A percentile compares a stretch with the other conserved stretches of the same genome.
These are phyloP conservation scores for Lithophane ornitopus DNA, from an alignment of 2,888 invertebrate genomes.

Conservation along the genomic window DNA sequence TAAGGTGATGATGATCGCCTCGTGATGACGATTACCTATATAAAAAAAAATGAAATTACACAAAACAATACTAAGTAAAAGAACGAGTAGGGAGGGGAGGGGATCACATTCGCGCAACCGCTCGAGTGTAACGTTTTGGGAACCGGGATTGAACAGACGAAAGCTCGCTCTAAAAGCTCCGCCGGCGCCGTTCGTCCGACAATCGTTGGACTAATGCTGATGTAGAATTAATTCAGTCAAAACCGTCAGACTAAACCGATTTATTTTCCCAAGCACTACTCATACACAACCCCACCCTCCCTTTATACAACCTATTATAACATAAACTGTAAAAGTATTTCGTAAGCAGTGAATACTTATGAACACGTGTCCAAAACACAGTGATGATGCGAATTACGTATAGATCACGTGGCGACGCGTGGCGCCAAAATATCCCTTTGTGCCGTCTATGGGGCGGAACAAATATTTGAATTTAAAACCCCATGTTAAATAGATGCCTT, in stretches of 20 bases:
- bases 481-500: constrained; percentile 76
- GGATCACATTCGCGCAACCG: neutral
- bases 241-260: constrained; percentile 2
- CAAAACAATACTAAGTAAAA: neutral
- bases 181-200: neutral
- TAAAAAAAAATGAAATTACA: neutral
- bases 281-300: constrained; percentile 7
- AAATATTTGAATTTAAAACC: constrained; percentile 85
- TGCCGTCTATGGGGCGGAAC: constrained; percentile 77
- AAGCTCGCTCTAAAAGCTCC: neutral
- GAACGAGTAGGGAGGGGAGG: neutral
- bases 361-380: constrained; percentile 73
- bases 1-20: no score
- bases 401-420: constrained; percentile 83
- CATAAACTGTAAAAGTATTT: constrained; percentile 57
- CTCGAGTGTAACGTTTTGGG: neutral
- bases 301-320: constrained; percentile 25
- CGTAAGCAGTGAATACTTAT: constrained; percentile 57
- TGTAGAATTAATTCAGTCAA: neutral
- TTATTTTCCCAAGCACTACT: constrained; percentile 35
- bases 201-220: neutral
- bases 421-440: constrained; percentile 76
- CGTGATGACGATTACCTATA: no score
- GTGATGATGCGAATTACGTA: constrained; percentile 71
- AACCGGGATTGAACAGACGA: constrained; percentile 1